Percentiles rank a stretch among this genome's conserved stretches.
phyloP scores from a whole-genome alignment of 2,797 vertebrate species.

The Phylloscopus collybita region DNA sequence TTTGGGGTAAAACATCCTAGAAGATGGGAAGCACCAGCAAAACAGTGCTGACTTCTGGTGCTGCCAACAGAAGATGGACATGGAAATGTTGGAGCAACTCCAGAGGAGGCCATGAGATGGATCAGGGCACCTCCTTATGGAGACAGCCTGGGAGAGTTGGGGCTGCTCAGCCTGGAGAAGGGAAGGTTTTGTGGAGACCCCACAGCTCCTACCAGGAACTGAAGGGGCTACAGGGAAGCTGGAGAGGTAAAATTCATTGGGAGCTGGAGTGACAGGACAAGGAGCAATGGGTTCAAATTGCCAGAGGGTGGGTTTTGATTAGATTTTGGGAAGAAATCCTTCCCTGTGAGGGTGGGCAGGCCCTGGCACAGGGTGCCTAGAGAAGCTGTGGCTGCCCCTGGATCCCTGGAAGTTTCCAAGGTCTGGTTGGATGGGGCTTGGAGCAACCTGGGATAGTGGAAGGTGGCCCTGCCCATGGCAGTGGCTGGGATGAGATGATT shows the following conservation, averaged over 20 bases:
- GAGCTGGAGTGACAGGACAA: neutral
- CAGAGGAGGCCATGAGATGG: neutral
- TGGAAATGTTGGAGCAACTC: neutral
- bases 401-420: neutral
- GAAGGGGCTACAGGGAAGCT: neutral
- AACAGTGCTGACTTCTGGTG: neutral
- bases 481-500: too few relatives aligned
- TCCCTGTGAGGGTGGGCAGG: fast-evolving
- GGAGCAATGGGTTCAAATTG: neutral
- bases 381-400: neutral
- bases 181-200: neutral
- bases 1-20: neutral
- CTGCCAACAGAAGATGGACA: neutral
- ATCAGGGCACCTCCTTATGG: neutral
- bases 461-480: neutral
- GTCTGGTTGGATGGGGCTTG: fast-evolving
- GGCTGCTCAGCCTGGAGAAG: neutral
- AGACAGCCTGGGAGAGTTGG: neutral
- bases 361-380: neutral
- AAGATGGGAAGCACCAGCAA: neutral
- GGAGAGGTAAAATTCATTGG: neutral
- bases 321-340: neutral
- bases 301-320: neutral
- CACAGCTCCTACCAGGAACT: neutral
- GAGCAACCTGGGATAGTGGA: fast-evolving